A percentile compares a stretch with the other conserved stretches of the same genome.
These are phyloP conservation scores for Acropternis orthonyx DNA, from an alignment of 2,797 vertebrate genomes.

Conservation along the genomic window DNA sequence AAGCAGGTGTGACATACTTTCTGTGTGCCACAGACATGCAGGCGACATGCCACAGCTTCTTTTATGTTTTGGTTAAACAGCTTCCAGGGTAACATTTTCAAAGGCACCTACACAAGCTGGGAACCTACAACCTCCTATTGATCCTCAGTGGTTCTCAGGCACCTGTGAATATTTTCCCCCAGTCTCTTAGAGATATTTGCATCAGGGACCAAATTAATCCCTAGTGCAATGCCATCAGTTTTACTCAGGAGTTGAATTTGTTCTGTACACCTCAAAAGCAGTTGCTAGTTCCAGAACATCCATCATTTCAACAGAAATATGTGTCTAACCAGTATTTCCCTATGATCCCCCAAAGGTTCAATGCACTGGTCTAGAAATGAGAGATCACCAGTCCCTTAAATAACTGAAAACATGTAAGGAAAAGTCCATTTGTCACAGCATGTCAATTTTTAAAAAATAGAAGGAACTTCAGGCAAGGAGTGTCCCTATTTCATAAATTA, in stretches of 20 bases:
- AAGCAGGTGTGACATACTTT: conserved; percentile 66
- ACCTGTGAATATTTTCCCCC: background rate
- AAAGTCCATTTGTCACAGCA: background rate
- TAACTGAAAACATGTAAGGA: background rate
- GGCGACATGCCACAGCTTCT: background rate
- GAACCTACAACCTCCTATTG: background rate
- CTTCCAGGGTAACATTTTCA: conserved; percentile 18
- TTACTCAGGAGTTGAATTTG: background rate
- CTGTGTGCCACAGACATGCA: background rate
- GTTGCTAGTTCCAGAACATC: background rate
- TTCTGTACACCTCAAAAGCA: background rate
- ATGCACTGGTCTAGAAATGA: background rate
- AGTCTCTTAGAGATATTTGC: background rate
- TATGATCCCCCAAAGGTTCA: background rate
- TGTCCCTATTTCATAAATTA: conserved; percentile 18
- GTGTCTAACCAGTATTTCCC: background rate
- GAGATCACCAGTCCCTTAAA: background rate
- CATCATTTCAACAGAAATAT: background rate
- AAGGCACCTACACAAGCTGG: background rate
- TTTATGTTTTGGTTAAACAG: conserved; percentile 23
- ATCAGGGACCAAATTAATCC: background rate
- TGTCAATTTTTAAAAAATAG: background rate
- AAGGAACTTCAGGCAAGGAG: conserved; percentile 30
- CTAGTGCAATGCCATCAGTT: fast-evolving
- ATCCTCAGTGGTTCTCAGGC: background rate